These are phyloP conservation scores for Oreochromis spilurus DNA, from an alignment of 2,113 vertebrate species.

Conservation along the genomic window DNA sequence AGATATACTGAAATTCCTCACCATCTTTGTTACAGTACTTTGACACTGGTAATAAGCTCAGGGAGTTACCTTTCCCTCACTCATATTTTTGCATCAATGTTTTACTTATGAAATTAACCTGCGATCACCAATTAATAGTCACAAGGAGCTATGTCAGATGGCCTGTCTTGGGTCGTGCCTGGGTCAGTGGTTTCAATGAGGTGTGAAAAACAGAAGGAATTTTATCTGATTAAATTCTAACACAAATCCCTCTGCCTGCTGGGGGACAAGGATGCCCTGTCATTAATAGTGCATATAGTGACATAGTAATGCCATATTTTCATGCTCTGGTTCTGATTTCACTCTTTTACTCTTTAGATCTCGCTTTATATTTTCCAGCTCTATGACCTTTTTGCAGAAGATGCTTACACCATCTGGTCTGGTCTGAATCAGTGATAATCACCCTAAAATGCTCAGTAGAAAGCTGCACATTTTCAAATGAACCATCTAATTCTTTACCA, in stretches of 20 bases:
- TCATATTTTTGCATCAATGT: not conserved
- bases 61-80: not conserved
- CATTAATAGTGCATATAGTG: not conserved
- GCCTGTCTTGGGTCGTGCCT: not conserved
- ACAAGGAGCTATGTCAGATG: not conserved
- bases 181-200: not conserved
- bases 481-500: not conserved
- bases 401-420: not conserved
- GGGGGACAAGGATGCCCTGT: not conserved
- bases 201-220: not conserved
- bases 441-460: not conserved
- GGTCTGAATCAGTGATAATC: not conserved
- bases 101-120: not conserved
- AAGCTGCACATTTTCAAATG: not conserved
- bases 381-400: not conserved
- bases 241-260: not conserved
- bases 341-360: not conserved
- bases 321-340: not conserved
- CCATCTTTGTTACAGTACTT: not conserved
- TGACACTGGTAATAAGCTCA: not conserved
- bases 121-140: not conserved
- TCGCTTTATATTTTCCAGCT: not conserved
- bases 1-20: not conserved
- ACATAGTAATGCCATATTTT: not conserved
- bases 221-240: not conserved